These are phyloP conservation scores for Aurelia sp. DNA, from an alignment of 30 jellyfish, hydroid and myxozoan species.

Conservation along the genomic window DNA sequence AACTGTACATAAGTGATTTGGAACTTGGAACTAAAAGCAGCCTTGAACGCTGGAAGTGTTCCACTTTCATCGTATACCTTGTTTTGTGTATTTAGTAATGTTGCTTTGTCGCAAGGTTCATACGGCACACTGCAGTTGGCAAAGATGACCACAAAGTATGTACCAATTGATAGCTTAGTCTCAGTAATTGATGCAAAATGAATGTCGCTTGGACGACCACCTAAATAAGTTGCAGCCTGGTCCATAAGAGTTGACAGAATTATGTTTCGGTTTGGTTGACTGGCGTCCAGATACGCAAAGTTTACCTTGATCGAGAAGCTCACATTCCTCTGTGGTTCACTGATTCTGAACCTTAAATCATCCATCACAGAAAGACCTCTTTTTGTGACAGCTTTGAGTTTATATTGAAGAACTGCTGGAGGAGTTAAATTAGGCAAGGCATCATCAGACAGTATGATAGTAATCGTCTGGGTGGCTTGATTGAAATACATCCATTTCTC, in stretches of 20 bases:
- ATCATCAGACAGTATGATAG: slow-evolving; percentile 35
- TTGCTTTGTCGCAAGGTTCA: slow-evolving; percentile 30
- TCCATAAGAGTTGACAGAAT: slow-evolving; percentile 19
- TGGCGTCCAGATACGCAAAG: slow-evolving; percentile 28
- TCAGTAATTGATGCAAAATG: neutral
- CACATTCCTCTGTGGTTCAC: slow-evolving; percentile 35
- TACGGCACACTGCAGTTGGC: slow-evolving; percentile 43
- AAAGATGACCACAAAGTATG: slow-evolving; percentile 1
- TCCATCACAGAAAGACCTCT: slow-evolving; percentile 74
- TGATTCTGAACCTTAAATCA: slow-evolving; percentile 42
- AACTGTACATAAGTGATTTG: neutral
- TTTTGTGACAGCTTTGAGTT: slow-evolving; percentile 76
- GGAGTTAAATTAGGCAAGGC: neutral
- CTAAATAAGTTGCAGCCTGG: slow-evolving; percentile 22
- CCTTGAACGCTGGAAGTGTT: slow-evolving; percentile 11
- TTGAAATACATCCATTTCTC: slow-evolving; percentile 64
- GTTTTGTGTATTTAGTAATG: neutral
- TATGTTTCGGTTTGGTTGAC: slow-evolving; percentile 9
- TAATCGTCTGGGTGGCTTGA: slow-evolving; percentile 37
- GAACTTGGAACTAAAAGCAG: slow-evolving; percentile 36
- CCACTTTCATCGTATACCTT: slow-evolving; percentile 1
- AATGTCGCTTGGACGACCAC: slow-evolving; percentile 16
- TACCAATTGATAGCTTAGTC: neutral
- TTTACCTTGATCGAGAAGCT: slow-evolving; percentile 44
- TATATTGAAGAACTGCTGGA: slow-evolving; percentile 47